These are phyloP conservation scores for Hippopotamus amphibius DNA, from an alignment of 2,113 vertebrate genomes.

Conservation along the genomic window DNA sequence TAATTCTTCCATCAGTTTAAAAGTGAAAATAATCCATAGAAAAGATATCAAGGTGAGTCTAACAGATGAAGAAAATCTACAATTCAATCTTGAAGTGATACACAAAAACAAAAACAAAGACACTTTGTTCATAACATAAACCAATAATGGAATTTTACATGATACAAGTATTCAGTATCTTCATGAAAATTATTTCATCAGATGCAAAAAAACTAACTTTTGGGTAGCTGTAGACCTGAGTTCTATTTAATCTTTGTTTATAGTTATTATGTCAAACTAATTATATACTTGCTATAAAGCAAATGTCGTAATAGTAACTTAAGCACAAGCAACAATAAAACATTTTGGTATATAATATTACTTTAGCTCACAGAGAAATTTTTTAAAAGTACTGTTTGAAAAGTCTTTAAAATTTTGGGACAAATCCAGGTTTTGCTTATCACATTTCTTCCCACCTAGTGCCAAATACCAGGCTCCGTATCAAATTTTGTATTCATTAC, in stretches of 20 bases:
- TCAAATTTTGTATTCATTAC: background rate
- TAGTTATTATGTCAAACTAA: background rate
- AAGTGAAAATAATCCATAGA: background rate
- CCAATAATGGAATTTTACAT: background rate
- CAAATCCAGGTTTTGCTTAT: background rate
- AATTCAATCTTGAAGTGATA: background rate
- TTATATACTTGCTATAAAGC: conserved; percentile 28
- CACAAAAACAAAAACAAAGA: background rate
- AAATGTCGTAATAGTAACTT: conserved; percentile 44
- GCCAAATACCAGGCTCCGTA: background rate
- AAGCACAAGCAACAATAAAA: background rate
- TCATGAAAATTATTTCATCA: conserved; percentile 1
- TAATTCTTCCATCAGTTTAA: background rate
- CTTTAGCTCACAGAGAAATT: background rate
- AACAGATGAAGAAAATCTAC: background rate
- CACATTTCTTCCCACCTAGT: background rate
- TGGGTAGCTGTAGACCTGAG: background rate
- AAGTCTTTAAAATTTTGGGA: background rate
- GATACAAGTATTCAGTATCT: background rate
- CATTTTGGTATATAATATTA: background rate
- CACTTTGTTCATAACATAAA: background rate
- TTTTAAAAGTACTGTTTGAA: background rate
- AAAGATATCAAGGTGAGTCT: background rate
- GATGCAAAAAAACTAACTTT: background rate
- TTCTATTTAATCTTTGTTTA: conserved; percentile 31